These are phyloP conservation scores for Scolopax mira DNA, from an alignment of 2,113 vertebrate species.

Conservation along the genomic window DNA sequence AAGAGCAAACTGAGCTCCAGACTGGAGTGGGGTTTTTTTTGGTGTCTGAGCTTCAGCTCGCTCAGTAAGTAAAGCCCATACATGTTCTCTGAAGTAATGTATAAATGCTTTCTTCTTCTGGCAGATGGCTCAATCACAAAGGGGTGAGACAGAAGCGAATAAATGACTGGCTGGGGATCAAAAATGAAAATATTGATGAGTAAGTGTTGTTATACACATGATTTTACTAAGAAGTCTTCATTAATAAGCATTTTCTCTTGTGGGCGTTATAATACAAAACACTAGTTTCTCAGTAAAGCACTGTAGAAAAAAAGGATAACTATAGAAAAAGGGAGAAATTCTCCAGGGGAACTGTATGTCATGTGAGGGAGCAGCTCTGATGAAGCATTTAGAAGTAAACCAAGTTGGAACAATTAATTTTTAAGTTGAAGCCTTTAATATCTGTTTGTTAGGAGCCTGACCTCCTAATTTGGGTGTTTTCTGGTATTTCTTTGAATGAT, in stretches of 20 bases:
- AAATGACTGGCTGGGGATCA: slow-evolving; percentile 93
- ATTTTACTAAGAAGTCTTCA: neutral
- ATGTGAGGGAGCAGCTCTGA: neutral
- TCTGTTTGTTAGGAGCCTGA: neutral
- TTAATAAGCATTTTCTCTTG: neutral
- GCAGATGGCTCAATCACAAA: slow-evolving; percentile 96
- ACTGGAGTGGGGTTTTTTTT: neutral
- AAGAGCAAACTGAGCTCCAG: neutral
- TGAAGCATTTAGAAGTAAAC: neutral
- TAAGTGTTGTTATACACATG: slow-evolving; percentile 71
- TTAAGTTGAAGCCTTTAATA: neutral
- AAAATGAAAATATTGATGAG: slow-evolving; percentile 89
- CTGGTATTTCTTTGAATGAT: neutral
- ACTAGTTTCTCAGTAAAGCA: neutral
- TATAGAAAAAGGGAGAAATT: neutral
- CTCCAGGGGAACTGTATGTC: neutral
- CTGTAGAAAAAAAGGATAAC: neutral
- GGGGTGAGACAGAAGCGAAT: slow-evolving; percentile 93
- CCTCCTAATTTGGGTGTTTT: neutral
- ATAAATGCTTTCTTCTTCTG: slow-evolving; percentile 21
- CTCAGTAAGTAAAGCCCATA: neutral
- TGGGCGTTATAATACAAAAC: neutral
- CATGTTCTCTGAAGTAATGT: neutral
- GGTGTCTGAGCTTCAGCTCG: neutral
- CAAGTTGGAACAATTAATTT: neutral